Conservation (phyloP, 2,113 vertebrate genomes). For the Calonectris borealis region DNA sequence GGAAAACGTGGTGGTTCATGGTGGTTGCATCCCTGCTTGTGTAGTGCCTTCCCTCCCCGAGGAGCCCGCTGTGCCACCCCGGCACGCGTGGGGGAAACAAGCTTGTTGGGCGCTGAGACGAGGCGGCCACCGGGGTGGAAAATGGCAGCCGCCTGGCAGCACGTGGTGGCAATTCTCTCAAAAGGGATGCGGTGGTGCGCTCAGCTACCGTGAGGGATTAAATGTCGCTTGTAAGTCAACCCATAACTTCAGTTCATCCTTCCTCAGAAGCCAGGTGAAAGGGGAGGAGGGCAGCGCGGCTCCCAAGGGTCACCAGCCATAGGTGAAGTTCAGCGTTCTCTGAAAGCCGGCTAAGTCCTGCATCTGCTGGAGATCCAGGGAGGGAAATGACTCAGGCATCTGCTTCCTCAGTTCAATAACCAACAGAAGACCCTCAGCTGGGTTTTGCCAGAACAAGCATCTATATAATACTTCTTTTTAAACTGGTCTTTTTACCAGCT, state of each 20-base stretch:
- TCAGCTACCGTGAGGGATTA: rapidly evolving
- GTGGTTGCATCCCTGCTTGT: rapidly evolving
- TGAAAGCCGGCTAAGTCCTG: rapidly evolving
- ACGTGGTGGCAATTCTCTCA: rapidly evolving
- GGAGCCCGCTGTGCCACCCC: no score
- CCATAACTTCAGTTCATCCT: rapidly evolving
- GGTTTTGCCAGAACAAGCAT: neutral
- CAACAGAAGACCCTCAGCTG: neutral
- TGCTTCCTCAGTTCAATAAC: neutral
- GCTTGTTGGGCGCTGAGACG: rapidly evolving
- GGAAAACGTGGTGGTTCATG: rapidly evolving
- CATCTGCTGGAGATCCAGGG: neutral
- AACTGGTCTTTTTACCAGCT: neutral
- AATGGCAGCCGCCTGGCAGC: neutral
- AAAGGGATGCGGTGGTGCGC: rapidly evolving
- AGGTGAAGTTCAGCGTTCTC: neutral
- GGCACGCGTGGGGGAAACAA: rapidly evolving
- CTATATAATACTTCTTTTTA: neutral
- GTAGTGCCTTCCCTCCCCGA: no score
- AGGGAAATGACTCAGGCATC: rapidly evolving
- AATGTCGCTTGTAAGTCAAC: neutral
- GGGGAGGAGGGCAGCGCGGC: neutral
- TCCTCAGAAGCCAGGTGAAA: neutral
- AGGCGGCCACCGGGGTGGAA: rapidly evolving
- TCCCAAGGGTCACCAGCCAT: rapidly evolving